Conservation (phyloP, 2,797 vertebrate species). For the Podarcis lilfordi region DNA sequence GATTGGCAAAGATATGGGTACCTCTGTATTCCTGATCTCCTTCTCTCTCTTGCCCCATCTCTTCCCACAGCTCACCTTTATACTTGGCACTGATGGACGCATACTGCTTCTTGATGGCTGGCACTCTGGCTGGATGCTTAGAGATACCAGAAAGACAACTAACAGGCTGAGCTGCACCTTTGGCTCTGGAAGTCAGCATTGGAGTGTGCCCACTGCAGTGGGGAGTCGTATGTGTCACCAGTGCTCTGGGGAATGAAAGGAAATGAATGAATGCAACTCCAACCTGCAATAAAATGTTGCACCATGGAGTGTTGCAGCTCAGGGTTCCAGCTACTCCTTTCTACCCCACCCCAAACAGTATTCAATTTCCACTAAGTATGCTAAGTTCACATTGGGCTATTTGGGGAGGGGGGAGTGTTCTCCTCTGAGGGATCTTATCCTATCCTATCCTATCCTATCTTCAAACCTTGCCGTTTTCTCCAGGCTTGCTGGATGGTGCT, state of each 20-base stretch:
- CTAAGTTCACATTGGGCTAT: too few species aligned
- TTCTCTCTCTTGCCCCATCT: not conserved
- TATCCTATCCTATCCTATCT: too few species aligned
- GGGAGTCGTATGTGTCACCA: not conserved
- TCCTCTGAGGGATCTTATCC: too few species aligned
- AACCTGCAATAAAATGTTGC: not conserved
- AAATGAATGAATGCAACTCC: not conserved
- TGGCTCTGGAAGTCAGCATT: not conserved
- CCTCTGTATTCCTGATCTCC: not conserved
- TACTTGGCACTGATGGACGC: constrained; percentile 20
- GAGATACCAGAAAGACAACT: rapidly evolving
- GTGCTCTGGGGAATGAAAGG: not conserved
- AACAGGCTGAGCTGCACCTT: rapidly evolving
- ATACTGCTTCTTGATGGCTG: not conserved
- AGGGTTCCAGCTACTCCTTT: too few species aligned
- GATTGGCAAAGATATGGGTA: not conserved
- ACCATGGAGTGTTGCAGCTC: not conserved
- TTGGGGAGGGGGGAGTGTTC: too few species aligned
- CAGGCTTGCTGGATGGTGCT: too few species aligned
- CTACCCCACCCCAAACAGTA: too few species aligned
- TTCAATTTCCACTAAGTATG: too few species aligned
- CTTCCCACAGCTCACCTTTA: constrained; percentile 22
- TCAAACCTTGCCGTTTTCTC: too few species aligned
- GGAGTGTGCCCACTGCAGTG: too few species aligned
- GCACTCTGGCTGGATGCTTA: not conserved